These are phyloP conservation scores for Lordiphosa stackelbergi DNA, from an alignment of 1,140 invertebrate genomes.

Conservation along the genomic window DNA sequence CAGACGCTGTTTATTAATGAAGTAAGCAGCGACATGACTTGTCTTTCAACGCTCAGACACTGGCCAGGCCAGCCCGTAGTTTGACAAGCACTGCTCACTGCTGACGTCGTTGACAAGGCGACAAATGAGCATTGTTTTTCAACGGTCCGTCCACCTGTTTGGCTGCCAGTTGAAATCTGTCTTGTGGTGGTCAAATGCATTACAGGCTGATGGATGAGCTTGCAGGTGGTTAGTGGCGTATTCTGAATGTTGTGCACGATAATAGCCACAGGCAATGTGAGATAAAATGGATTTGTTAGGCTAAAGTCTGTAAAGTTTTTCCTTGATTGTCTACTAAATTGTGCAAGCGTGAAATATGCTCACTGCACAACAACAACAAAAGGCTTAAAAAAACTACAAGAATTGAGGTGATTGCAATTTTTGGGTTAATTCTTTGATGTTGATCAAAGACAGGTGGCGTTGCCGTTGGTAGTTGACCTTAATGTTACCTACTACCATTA, in stretches of 20 bases:
- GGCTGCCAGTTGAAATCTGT: conserved; percentile 5
- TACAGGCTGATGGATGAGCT: conserved; percentile 44
- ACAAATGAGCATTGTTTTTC: conserved; percentile 52
- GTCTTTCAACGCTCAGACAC: conserved; percentile 29
- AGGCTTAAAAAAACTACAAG: too few relatives aligned
- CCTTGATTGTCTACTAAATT: too few relatives aligned
- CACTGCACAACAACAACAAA: too few relatives aligned
- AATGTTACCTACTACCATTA: too few relatives aligned
- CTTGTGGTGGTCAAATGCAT: conserved; percentile 12
- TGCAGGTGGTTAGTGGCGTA: conserved; percentile 23
- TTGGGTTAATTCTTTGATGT: too few relatives aligned
- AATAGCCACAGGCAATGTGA: conserved; percentile 6
- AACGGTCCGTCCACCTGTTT: conserved; percentile 12
- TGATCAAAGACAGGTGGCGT: too few relatives aligned
- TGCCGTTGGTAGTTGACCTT: too few relatives aligned
- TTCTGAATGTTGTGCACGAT: conserved; percentile 21
- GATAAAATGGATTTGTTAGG: conserved; percentile 14
- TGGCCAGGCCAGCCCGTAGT: conserved; percentile 10
- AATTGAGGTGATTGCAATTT: too few relatives aligned
- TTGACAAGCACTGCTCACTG: conserved; percentile 4
- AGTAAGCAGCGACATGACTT: conserved; percentile 48
- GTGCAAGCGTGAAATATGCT: too few relatives aligned
- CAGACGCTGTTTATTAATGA: conserved; percentile 58
- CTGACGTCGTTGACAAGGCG: conserved; percentile 29
- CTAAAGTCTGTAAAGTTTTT: too few relatives aligned